Evolutionary conservation across 1,140 invertebrate species (phyloP), one percentile per base, ranked within the genome.

Genomic region (Berghia stephanieae): DNA sequence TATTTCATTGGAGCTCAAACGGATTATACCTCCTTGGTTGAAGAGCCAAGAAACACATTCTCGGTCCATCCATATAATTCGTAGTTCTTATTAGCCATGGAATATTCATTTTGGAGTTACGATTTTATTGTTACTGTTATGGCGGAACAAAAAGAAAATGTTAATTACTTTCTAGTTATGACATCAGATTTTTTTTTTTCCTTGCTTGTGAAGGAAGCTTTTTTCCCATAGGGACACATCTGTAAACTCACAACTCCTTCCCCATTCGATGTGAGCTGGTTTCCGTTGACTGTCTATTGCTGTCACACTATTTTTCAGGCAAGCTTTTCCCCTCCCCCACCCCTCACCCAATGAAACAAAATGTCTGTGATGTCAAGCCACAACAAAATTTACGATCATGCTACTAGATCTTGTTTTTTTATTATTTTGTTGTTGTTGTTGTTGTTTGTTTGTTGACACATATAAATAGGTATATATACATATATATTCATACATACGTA

Each of bases 1-100:
- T 80, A 75, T 40, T 77, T 49, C 34, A 52, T 40, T 21, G 81
- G 81, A 40, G 78, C 78, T 78, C 81, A 42, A 6, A 79, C 81
- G 40, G 79, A 78, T 77, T 79, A 82, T 60, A 80, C 76, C 81
- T 79, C 80, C 73, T 73, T 75, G 18, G 80, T 18, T 43, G 63
- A 3, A 10, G 40, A 38, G n/a, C 34, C 34, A 31, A 36, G 63
- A 8, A 67, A 67, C 42, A 31, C 68, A 31, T 43, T 18, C 42
- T 42, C 68, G 31, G 68, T n/a, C 3, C n/a, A 38, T 40, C 38
- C 66, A 68, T 24, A 40, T 18, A 40, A 1, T 18, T 38, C 3
- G 57, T 5, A 60, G n/a, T 27, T 31, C 24, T 5, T 8, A 5
- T 5, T 31, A 8, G 5, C 5, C 24, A 8, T n/a, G 6, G n/a